Evolutionary conservation across 2,888 invertebrate species (phyloP).

Genomic region (Eucera pruinosa): DNA sequence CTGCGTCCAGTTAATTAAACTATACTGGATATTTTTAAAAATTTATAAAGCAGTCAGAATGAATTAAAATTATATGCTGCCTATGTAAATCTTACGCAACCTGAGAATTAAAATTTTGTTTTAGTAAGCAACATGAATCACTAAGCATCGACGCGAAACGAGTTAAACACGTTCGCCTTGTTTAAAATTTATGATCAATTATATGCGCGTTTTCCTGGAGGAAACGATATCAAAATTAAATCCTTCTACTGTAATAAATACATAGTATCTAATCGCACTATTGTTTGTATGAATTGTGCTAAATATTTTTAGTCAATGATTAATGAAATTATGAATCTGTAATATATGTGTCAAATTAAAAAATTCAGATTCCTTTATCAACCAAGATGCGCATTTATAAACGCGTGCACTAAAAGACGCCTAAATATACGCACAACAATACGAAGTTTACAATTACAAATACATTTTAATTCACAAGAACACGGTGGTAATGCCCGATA

Average conservation of each 20-base stretch:
- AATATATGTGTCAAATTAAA: not conserved
- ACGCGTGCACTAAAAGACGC: constrained; percentile 42
- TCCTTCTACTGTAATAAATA: not conserved
- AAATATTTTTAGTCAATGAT: not conserved
- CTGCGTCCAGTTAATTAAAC: constrained; percentile 11
- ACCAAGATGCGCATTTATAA: not conserved
- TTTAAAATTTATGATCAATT: constrained; percentile 11
- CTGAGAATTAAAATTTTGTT: constrained; percentile 8
- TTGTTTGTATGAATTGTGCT: not conserved
- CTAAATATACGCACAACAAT: constrained; percentile 35
- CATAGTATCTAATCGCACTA: not conserved
- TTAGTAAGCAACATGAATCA: not conserved
- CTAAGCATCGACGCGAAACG: not conserved
- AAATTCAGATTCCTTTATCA: not conserved
- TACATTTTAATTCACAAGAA: constrained; percentile 25
- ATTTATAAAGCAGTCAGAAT: constrained; percentile 13
- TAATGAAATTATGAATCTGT: not conserved
- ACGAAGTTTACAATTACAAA: constrained; percentile 35
- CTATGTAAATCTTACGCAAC: not conserved
- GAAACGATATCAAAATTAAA: not conserved
- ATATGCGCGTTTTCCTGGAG: not conserved
- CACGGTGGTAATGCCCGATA: constrained; percentile 46
- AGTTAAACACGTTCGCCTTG: constrained; percentile 1
- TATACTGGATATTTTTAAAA: not conserved
- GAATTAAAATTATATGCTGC: not conserved